These are phyloP conservation scores for Microplitis demolitor DNA, from an alignment of 1,140 invertebrate species.

Conservation along the genomic window DNA sequence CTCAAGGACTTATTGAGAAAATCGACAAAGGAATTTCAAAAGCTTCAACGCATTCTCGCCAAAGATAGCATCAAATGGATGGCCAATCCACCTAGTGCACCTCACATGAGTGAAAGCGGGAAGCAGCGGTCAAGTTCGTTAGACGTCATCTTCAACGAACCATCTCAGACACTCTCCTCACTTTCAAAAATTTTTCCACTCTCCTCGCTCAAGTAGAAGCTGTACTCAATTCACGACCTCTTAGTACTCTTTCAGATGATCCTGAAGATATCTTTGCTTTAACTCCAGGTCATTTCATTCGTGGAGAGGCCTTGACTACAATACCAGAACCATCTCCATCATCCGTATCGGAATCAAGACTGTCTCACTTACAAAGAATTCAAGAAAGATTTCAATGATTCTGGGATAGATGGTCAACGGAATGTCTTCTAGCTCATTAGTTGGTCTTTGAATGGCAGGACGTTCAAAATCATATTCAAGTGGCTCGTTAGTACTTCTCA, in stretches of 20 bases:
- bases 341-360: not conserved
- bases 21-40: too few relatives aligned
- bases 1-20: not conserved
- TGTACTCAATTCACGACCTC: constrained; percentile 34
- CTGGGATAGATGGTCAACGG: constrained; percentile 2
- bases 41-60: not conserved
- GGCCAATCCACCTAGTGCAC: constrained; percentile 47
- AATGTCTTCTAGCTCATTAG: not conserved
- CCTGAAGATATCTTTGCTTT: too few relatives aligned
- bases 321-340: constrained; percentile 15
- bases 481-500: constrained; percentile 14
- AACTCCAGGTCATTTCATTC: not conserved
- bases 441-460: constrained; percentile 9
- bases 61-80: constrained; percentile 42
- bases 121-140: constrained; percentile 38
- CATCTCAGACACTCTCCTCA: too few relatives aligned
- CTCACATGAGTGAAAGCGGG: constrained; percentile 44
- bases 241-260: not conserved
- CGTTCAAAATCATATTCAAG: not conserved
- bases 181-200: constrained; percentile 31
- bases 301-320: not conserved
- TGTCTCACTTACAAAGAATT: not conserved
- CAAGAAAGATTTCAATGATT: not conserved
- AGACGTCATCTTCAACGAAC: constrained; percentile 36
- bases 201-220: constrained; percentile 36